Conservation (phyloP, 2,113 vertebrate species). For the Gymnogyps californianus region DNA sequence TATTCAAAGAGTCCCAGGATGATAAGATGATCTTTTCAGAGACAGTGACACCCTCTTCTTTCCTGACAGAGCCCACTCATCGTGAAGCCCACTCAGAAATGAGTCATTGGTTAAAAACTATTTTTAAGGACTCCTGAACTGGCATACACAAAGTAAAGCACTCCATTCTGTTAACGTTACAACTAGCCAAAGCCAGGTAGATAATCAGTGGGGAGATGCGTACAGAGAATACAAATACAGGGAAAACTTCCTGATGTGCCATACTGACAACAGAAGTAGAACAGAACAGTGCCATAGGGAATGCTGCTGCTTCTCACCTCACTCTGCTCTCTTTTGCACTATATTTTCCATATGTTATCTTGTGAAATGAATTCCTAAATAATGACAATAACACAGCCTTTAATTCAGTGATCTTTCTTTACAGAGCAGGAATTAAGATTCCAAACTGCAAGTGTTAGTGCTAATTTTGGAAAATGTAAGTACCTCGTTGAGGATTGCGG, state of each 20-base stretch:
- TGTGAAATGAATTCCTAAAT: background rate
- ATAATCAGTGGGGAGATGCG: background rate
- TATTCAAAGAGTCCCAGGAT: background rate
- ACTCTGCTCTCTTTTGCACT: background rate
- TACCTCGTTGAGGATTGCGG: background rate
- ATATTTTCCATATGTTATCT: background rate
- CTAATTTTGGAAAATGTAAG: background rate
- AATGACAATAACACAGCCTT: background rate
- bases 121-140: background rate
- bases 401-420: conserved; percentile 7
- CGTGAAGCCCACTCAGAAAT: background rate
- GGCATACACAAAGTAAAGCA: background rate
- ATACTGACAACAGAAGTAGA: background rate
- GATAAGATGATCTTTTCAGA: background rate
- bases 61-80: background rate
- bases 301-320: background rate
- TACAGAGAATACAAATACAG: background rate
- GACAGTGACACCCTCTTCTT: background rate
- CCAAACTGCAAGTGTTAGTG: background rate
- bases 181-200: conserved; percentile 9
- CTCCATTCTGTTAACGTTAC: background rate
- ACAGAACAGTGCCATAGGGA: background rate
- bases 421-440: background rate
- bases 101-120: conserved; percentile 10
- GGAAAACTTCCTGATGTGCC: background rate